Base-by-base conservation (phyloP, 2,113 vertebrate species). In the Neotoma lepida region DNA sequence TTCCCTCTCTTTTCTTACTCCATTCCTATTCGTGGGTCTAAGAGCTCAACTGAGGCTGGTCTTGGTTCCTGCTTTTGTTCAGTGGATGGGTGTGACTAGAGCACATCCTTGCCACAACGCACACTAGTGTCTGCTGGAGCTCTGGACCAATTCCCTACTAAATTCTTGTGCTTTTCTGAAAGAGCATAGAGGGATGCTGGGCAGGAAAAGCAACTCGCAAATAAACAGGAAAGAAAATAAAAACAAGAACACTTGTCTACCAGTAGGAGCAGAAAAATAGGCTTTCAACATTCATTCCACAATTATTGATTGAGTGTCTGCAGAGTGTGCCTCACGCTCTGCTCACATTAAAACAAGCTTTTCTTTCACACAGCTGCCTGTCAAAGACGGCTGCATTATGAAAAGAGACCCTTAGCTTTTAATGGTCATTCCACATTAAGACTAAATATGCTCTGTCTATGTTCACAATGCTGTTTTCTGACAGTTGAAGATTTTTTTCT, bases 261-360 rank as follows among this genome's bases (percentile, higher is more conserved):
- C 82, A 86, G 76, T 63, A 95, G 76, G 15, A 94, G 66, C 85
- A 96, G 91, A 85, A 95, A 96, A 96, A 71, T 24, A 86, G 71
- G 76, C 94, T 97, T 97, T 93, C 94, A 68, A 39, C 94, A 92
- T 96, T 95, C 95, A 96, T 94, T 88, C 96, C 77, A 64, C 95
- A 96, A 74, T 96, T 96, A 96, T 78, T 95, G 96, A 94, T 66
- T 89, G 96, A 91, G 95, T 77, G 76, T 97, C 86, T 87, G 71
- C 73, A 44, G 86, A 93, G 74, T 46, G 74, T 46, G 82, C 49
- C 77, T 95, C 46, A 51, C 20, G 24, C 74, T 89, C 86, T 39
- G 89, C 80, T 95, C 33, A 17, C 92, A 93, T 82, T 86, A 88
- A 95, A 85, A 91, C 81, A 35, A 70, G 66, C 44, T 74, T 77